Base-by-base conservation (phyloP, 92 coral and sea anemone genomes). In the Isaurus tuberculatus region DNA sequence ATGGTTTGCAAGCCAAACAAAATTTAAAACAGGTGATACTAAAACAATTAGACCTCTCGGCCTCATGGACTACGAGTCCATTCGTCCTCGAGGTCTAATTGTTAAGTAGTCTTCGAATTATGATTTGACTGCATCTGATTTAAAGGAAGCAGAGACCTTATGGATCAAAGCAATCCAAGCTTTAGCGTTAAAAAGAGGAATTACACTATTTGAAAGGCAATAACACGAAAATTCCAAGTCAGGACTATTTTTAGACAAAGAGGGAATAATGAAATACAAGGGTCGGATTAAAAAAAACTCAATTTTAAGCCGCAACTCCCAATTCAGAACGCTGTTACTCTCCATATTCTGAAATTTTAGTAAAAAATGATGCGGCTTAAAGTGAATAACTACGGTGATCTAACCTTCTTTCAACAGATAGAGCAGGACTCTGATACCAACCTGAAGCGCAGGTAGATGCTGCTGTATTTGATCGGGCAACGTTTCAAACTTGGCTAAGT, bases 211-310 rank as follows among this genome's bases (percentile, higher is more conserved):
- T 87, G 30, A 51, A 46, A 34, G 73, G 79, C 27, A 87, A 84
- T 53, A 79, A 77, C 36, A 31, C 75, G 22, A 44, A 79, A 20
- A 42, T 86, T 33, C 91, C 78, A 30, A 63, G 44, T 64, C 74
- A 48, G 87, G 94, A 29, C 60, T 91, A 72, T 85, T 85, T 78
- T 84, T 91, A 78, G 89, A 80, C 43, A n/a, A n/a, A n/a, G 83
- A 85, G 58, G n/a, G 68, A 48, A 78, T 90, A 5, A 32, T 90
- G 26, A 25, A 43, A 46, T 83, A 87, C 32, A 88, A 87, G 73
- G 94, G 91, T n/a, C 81, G 91, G 84, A 81, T 88, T 26, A 84
- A 91, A 55, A 84, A 87, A 29, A n/a, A n/a, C n/a, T n/a, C n/a
- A n/a, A n/a, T n/a, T n/a, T n/a, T n/a, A n/a, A n/a, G n/a, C n/a